phyloP scores from a whole-genome alignment of 2,113 vertebrate genomes.

The Solea solea region DNA sequence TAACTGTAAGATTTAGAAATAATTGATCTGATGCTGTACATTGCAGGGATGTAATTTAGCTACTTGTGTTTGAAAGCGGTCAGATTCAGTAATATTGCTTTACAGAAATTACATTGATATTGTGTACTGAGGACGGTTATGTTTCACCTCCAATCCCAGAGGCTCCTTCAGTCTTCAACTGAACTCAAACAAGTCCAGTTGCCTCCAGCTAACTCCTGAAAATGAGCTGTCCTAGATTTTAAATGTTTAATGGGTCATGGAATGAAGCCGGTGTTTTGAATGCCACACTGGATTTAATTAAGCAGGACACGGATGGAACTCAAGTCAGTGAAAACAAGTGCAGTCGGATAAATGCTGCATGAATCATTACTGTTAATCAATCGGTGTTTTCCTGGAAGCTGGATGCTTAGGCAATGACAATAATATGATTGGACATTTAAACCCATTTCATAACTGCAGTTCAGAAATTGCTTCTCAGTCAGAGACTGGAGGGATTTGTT shows the following conservation, averaged over 20 bases:
- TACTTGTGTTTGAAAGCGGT: no score
- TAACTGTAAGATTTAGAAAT: no score
- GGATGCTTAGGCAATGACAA: not conserved
- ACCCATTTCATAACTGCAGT: not conserved
- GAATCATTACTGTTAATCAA: slow-evolving; percentile 13
- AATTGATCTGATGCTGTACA: no score
- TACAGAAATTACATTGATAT: no score
- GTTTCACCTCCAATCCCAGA: no score
- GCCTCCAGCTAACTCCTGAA: not conserved
- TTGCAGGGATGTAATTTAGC: no score
- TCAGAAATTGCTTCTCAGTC: not conserved
- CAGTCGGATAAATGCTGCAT: slow-evolving; percentile 22
- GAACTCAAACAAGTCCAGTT: no score
- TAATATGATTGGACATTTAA: not conserved
- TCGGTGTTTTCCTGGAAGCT: slow-evolving; percentile 10
- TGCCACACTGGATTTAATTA: slow-evolving; percentile 65
- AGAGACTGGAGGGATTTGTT: not conserved
- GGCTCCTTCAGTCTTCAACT: no score
- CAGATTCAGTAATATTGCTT: no score
- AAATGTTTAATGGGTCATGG: slow-evolving; percentile 32
- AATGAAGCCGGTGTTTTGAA: slow-evolving; percentile 39
- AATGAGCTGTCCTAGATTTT: slow-evolving; percentile 25
- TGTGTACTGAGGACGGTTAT: no score
- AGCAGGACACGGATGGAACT: slow-evolving; percentile 60
- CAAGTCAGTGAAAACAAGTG: slow-evolving; percentile 35